These are phyloP conservation scores for Automeris io DNA, from an alignment of 2,888 invertebrate genomes.

Conservation along the genomic window DNA sequence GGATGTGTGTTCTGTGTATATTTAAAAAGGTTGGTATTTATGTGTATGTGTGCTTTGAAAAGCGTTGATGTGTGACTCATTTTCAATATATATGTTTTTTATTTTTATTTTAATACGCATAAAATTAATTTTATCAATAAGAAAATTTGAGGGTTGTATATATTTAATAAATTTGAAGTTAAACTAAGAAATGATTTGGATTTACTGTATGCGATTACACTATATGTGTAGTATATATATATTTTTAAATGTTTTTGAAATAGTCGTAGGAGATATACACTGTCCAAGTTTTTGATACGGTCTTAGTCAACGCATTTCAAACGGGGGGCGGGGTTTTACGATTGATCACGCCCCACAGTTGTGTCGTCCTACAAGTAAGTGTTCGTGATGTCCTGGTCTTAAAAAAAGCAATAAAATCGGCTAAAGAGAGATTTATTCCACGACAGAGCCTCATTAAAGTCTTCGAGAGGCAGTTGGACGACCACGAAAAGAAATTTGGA, in stretches of 20 bases:
- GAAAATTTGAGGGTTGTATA: too few species aligned
- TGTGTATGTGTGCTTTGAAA: conserved; percentile 1
- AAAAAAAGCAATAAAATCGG: not conserved
- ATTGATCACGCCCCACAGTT: not conserved
- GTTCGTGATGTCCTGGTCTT: conserved; percentile 1
- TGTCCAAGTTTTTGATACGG: too few species aligned
- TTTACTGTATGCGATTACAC: too few species aligned
- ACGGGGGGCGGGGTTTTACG: not conserved
- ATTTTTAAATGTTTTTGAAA: too few species aligned
- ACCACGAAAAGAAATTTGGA: conserved; percentile 66
- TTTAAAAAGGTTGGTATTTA: not conserved
- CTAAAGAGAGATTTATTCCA: conserved; percentile 24
- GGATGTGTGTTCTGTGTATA: not conserved
- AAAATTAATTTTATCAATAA: too few species aligned
- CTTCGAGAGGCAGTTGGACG: conserved; percentile 60
- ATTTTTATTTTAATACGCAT: too few species aligned
- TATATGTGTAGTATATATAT: too few species aligned
- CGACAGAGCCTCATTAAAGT: conserved; percentile 49
- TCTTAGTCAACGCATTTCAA: conserved; percentile 16
- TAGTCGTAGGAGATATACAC: too few species aligned
- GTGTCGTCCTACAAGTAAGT: conserved; percentile 1
- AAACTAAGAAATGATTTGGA: too few species aligned
- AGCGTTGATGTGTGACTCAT: too few species aligned
- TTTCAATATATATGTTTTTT: too few species aligned
- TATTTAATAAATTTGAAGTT: too few species aligned